These are phyloP conservation scores for Acanthornis magna DNA, from an alignment of 2,797 vertebrate genomes.

Conservation along the genomic window DNA sequence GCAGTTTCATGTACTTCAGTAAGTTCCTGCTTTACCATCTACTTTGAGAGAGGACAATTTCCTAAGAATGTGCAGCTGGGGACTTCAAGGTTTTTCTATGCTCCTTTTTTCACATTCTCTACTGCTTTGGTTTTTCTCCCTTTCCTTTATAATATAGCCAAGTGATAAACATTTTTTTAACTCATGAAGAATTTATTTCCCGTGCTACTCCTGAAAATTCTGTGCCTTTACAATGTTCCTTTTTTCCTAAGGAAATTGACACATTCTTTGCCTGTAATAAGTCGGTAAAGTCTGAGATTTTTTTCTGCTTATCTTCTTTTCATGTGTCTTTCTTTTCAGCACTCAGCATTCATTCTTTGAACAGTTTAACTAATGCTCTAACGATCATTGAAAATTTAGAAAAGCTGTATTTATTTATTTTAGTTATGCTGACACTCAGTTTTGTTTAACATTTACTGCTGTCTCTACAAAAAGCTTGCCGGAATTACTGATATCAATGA, in stretches of 20 bases:
- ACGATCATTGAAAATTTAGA: background rate
- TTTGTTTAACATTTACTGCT: background rate
- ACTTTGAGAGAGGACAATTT: background rate
- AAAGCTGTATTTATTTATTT: background rate
- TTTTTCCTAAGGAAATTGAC: background rate
- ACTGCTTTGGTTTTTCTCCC: background rate
- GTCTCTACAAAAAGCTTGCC: background rate
- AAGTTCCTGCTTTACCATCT: background rate
- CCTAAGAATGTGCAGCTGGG: background rate
- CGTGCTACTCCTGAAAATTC: background rate
- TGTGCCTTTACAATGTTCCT: background rate
- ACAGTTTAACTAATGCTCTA: background rate
- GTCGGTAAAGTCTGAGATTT: background rate
- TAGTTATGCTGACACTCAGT: background rate
- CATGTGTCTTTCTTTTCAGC: background rate
- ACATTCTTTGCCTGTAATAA: background rate
- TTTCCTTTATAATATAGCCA: background rate
- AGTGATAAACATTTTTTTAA: background rate
- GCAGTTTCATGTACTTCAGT: background rate
- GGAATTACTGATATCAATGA: background rate
- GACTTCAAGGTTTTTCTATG: background rate
- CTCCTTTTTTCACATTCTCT: background rate
- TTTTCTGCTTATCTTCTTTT: background rate
- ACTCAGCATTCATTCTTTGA: background rate
- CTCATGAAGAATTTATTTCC: background rate